Conservation (phyloP, 2,113 vertebrate species). For the Peromyscus leucopus region DNA sequence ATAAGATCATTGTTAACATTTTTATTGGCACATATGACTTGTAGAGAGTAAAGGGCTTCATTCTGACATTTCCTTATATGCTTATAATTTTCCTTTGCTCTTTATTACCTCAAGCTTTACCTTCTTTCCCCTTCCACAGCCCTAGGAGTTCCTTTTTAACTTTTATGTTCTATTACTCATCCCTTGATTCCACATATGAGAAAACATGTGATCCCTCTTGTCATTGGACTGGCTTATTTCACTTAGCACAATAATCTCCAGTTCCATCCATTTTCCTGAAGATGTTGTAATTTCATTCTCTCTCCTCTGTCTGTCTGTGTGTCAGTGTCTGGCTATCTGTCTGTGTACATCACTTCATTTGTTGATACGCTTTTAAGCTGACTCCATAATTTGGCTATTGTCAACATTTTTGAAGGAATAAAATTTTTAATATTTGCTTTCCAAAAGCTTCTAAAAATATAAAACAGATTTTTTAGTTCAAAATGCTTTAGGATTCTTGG, state of each 20-base stretch:
- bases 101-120: not conserved
- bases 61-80: not conserved
- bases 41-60: not conserved
- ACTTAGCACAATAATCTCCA: not conserved
- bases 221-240: not conserved
- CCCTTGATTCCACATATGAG: not conserved
- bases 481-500: conserved; percentile 31
- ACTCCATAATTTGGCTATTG: not conserved
- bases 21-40: not conserved
- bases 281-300: not conserved
- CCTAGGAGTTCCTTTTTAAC: not conserved
- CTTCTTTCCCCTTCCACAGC: not conserved
- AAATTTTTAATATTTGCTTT: conserved; percentile 34
- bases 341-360: not conserved
- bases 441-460: conserved; percentile 44
- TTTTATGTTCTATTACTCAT: not conserved
- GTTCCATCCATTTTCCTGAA: not conserved
- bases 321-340: not conserved
- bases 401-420: conserved; percentile 38
- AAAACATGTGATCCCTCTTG: not conserved
- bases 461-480: conserved; percentile 64
- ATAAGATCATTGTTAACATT: not conserved
- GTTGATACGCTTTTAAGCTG: not conserved
- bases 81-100: not conserved
- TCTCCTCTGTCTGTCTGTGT: not conserved